Base-by-base conservation (phyloP, 2,888 invertebrate genomes). In the Platerodrilus igneus region DNA sequence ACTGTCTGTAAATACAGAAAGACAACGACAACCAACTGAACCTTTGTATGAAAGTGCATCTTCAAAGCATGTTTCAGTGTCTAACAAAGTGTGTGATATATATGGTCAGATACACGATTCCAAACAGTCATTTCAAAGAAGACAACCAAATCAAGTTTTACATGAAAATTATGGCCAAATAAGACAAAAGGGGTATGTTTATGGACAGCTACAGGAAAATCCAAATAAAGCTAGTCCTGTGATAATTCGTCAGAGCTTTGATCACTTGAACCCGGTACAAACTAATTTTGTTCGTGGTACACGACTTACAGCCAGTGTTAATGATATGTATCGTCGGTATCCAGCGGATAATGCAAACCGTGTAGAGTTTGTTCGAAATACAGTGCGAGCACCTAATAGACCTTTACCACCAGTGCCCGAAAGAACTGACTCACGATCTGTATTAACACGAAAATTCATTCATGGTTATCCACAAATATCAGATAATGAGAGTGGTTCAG, bases 401-500 rank as follows among this genome's bases (percentile, higher is more conserved):
- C 71, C 73, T 2, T 44, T 72, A 29, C 72, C 73, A 1, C 71
- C 71, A 2, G 57, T 67, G 7, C 67, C 67, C 2, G 53, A 45
- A 11, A 52, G 58, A 22, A 50, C 47, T 25, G 52, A 48, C 34
- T 33, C 42, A 36, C 50, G 39, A 34, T 41, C 40, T 19, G 21
- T 22, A 29, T 36, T 33, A 35, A 36, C 28, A 37, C 29, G 48
- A 38, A 48, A 44, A 40, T 41, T 21, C 21, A 16, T 25, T 25
- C 46, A 63, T 57, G 56, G 59, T 50, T 51, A 66, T 55, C 44
- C 51, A 46, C 49, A 39, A 11, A 44, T 64, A 48, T 76, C 76
- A 3, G 82, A 81, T 56, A 80, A 79, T 44, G 83, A 83, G 62
- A 81, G 81, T 61, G 82, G 81, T 15, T 82, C 82, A 22, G 83